Percentiles rank a stretch among this genome's conserved stretches.
Conservation (phyloP, 2,113 vertebrate genomes). For the Antidorcas marsupialis region DNA sequence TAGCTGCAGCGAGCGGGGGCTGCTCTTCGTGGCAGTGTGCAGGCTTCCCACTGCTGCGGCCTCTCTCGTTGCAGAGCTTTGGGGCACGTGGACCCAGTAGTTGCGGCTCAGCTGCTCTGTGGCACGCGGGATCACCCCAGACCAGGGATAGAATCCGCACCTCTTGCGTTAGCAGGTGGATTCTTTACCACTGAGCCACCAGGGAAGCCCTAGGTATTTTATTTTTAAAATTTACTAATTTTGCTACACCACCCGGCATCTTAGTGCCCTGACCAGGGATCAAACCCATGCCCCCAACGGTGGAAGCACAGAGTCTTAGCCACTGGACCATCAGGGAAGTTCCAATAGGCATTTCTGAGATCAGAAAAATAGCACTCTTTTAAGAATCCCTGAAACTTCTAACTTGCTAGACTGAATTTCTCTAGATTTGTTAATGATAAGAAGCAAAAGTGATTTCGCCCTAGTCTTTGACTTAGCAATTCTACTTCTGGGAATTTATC, state of each 20-base stretch:
- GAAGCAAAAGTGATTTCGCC: neutral
- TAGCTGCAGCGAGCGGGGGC: neutral
- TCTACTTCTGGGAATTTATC: neutral
- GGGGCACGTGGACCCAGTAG: neutral
- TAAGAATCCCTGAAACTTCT: neutral
- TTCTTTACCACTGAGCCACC: neutral
- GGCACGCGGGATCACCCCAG: neutral
- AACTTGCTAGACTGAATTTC: neutral
- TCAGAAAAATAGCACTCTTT: neutral
- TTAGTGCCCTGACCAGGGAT: neutral
- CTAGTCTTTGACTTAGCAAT: neutral
- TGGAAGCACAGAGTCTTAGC: neutral
- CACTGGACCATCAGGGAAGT: neutral
- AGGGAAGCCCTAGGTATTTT: neutral
- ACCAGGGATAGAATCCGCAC: neutral
- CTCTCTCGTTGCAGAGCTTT: neutral
- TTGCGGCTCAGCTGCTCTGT: neutral
- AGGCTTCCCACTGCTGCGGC: neutral
- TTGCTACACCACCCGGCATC: neutral
- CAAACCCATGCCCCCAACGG: neutral
- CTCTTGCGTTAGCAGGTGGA: neutral
- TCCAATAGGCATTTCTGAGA: neutral
- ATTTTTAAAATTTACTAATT: neutral
- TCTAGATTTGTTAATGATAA: neutral
- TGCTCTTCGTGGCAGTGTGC: neutral